Conservation (phyloP, 2,113 vertebrate species). For the Onychostruthus taczanowskii region DNA sequence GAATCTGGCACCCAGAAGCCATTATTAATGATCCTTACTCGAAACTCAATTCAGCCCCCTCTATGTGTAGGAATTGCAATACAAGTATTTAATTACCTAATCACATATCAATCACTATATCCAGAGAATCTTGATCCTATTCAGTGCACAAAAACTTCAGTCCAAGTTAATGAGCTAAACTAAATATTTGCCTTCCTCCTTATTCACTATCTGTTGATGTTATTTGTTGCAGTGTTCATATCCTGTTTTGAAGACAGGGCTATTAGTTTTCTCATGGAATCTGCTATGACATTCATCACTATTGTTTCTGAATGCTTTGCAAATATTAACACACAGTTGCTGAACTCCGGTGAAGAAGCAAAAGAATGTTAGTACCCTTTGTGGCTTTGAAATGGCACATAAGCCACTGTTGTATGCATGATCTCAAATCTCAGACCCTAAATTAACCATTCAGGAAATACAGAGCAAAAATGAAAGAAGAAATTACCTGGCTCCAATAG, state of each 20-base stretch:
- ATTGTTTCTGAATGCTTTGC: neutral
- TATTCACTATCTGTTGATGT: neutral
- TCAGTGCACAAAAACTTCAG: neutral
- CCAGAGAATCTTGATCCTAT: neutral
- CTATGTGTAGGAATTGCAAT: neutral
- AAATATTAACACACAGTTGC: neutral
- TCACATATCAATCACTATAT: neutral
- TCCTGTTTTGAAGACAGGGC: constrained; percentile 2
- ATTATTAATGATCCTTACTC: neutral
- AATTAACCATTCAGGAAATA: neutral
- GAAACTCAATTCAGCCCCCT: neutral
- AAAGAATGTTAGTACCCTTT: neutral
- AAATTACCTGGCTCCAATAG: neutral
- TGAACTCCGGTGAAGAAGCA: neutral
- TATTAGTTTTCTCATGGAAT: neutral
- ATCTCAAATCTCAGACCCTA: neutral
- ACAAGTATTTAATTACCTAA: neutral
- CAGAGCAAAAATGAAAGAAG: neutral
- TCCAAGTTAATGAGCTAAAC: neutral
- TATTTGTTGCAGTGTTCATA: neutral
- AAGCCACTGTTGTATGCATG: neutral
- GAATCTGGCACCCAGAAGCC: neutral
- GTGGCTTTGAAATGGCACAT: neutral
- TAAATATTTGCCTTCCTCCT: neutral
- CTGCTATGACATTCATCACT: neutral